Base-by-base conservation (phyloP, 2,113 vertebrate species). In the Scophthalmus maximus region DNA sequence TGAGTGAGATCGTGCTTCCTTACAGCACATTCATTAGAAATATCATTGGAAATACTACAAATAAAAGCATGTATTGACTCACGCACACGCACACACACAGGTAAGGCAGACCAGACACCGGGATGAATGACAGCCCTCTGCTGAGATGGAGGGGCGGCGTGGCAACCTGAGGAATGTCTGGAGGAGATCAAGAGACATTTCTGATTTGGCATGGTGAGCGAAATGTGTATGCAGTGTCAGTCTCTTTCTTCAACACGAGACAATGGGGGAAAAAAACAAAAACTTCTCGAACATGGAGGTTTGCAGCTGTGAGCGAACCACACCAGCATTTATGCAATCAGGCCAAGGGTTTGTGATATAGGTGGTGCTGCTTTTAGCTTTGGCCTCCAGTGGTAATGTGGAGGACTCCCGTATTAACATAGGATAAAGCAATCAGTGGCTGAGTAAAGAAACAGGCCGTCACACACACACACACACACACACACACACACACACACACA, bases 201-300 rank as follows among this genome's bases (percentile, higher is more conserved):
- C 83, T 87, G 74, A 90, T 92, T 91, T 81, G 69, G 30, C 76
- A 78, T 50, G 83, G 66, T 81, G 30, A 53, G 58, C 30, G 27
- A 75, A 75, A 69, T 23, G 29, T 23, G 29, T 69, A 73, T 67
- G 56, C 70, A 52, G 76, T 66, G 66, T 65, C 44, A 67, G 64
- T 40, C 27, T 69, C 9, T 51, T 4, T 38, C 60, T 46, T 8
- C 17, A 18, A 9, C 14, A n/a, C 5, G 15, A 36, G 38, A 66
- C 2, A 1, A 56, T n/a, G n/a, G 20, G 14, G 23, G 26, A n/a
- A 23, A 38, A 61, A 4, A 1, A 15, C 12, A 58, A 38, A 18
- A n/a, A 0, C 20, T 50, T 44, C 49, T 27, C 11, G 1, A 30
- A 57, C 25, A 40, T 8, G 2, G 3, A 52, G 23, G 25, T 3